Evolutionary conservation across 2,797 vertebrate genomes (phyloP).

Genomic region (Smutsia gigantea): DNA sequence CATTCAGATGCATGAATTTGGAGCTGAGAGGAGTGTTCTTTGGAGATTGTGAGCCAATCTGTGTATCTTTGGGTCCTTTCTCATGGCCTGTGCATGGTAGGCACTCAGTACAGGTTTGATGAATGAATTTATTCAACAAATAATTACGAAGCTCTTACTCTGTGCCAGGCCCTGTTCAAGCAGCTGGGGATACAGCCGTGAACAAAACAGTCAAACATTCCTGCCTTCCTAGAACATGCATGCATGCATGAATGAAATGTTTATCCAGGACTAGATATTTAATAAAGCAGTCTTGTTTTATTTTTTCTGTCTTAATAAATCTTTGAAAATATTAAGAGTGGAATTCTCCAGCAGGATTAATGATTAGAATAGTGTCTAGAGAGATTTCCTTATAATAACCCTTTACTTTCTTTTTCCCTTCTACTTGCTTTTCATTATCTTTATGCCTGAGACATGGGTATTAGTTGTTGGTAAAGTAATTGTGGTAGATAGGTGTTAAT

Average conservation of each 20-base stretch:
- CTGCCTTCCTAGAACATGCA: background rate
- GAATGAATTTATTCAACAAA: background rate
- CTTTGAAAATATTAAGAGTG: conserved; percentile 21
- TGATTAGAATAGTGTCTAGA: background rate
- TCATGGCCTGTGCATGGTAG: background rate
- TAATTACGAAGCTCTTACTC: background rate
- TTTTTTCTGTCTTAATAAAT: background rate
- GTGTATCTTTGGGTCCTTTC: background rate
- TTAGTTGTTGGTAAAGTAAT: background rate
- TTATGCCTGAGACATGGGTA: background rate
- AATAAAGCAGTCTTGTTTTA: background rate
- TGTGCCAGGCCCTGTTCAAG: background rate
- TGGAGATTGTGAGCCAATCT: background rate
- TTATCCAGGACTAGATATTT: background rate
- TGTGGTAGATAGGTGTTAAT: background rate
- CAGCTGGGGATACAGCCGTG: background rate
- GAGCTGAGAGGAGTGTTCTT: background rate
- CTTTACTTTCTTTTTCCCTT: background rate
- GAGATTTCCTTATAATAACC: background rate
- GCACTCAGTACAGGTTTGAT: background rate
- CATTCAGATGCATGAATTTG: background rate
- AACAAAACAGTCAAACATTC: background rate
- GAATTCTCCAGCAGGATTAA: background rate
- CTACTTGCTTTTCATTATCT: background rate
- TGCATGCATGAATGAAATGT: background rate